Percentiles rank a stretch among this genome's conserved stretches.
Conservation (phyloP, 2,113 vertebrate genomes). For the Forbesichthys agassizii region DNA sequence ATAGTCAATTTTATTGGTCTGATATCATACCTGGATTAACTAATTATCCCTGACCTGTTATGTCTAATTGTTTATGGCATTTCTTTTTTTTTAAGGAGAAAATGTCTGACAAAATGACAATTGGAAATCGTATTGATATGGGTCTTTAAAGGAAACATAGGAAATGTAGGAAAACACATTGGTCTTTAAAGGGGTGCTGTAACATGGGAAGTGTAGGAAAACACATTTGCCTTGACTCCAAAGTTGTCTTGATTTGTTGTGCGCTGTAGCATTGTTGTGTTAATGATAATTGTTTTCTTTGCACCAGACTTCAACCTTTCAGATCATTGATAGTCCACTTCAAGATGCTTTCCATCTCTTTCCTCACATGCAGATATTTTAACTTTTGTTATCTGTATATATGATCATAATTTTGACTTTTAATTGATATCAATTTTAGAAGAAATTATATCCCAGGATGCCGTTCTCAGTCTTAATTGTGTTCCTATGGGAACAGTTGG, state of each 20-base stretch:
- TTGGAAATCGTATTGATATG: background rate
- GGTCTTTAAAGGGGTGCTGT: slow-evolving; percentile 18
- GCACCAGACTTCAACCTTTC: slow-evolving; percentile 62
- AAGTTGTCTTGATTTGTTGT: slow-evolving; percentile 47
- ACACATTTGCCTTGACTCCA: slow-evolving; percentile 60
- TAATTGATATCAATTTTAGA: slow-evolving; percentile 26
- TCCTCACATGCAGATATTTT: slow-evolving; percentile 39
- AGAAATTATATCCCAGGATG: slow-evolving; percentile 67
- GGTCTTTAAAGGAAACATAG: slow-evolving; percentile 26
- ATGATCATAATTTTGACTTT: slow-evolving; percentile 53
- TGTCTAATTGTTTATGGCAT: no score
- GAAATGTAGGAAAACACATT: slow-evolving; percentile 56
- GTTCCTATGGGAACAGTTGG: slow-evolving; percentile 37
- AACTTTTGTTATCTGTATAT: slow-evolving; percentile 53
- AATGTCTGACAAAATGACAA: slow-evolving; percentile 7
- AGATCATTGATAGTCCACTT: slow-evolving; percentile 36
- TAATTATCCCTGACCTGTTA: no score
- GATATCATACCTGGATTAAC: no score
- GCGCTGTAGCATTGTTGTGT: slow-evolving; percentile 25
- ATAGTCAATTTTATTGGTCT: no score
- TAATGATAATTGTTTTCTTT: slow-evolving; percentile 55
- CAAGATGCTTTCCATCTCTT: background rate
- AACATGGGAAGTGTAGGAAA: no score
- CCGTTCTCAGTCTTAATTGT: slow-evolving; percentile 61
- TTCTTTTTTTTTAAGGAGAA: slow-evolving; percentile 23